Conservation (phyloP, 2,888 invertebrate species). For the Leptothorax acervorum region DNA sequence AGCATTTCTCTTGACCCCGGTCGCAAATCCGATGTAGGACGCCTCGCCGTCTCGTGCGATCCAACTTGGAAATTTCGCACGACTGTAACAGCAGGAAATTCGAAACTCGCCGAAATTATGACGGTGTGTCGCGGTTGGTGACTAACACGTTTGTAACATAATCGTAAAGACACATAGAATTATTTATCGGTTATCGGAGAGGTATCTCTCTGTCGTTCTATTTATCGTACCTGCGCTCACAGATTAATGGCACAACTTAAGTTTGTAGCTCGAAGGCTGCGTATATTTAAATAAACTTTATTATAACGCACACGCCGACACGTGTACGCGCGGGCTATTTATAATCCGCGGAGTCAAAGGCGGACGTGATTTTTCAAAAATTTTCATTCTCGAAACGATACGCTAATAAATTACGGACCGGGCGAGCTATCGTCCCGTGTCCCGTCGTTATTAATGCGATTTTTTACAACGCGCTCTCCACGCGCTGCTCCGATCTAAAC, state of each 20-base stretch:
- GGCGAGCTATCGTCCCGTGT: constrained; percentile 8
- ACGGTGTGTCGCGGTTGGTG: not conserved
- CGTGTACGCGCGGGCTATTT: constrained; percentile 21
- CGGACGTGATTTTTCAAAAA: constrained; percentile 36
- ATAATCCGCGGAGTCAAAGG: constrained; percentile 40
- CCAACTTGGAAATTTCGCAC: not conserved
- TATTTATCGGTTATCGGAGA: constrained; percentile 42
- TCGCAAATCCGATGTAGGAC: not conserved
- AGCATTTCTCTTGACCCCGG: not conserved
- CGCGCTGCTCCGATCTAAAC: not conserved
- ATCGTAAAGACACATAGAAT: not conserved
- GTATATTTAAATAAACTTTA: constrained; percentile 50
- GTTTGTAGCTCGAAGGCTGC: constrained; percentile 35
- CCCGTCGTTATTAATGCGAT: constrained; percentile 42
- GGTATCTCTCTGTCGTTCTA: constrained; percentile 33
- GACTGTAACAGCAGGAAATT: not conserved
- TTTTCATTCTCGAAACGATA: constrained; percentile 25
- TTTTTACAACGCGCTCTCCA: not conserved
- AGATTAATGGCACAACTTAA: constrained; percentile 42
- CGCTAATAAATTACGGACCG: constrained; percentile 33
- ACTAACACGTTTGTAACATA: constrained; percentile 1
- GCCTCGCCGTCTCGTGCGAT: not conserved
- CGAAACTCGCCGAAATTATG: constrained; percentile 20
- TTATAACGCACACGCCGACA: constrained; percentile 54
- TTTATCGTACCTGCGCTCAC: constrained; percentile 34